Conservation (phyloP, 2,888 invertebrate genomes). For the Oxycera nigricornis region DNA sequence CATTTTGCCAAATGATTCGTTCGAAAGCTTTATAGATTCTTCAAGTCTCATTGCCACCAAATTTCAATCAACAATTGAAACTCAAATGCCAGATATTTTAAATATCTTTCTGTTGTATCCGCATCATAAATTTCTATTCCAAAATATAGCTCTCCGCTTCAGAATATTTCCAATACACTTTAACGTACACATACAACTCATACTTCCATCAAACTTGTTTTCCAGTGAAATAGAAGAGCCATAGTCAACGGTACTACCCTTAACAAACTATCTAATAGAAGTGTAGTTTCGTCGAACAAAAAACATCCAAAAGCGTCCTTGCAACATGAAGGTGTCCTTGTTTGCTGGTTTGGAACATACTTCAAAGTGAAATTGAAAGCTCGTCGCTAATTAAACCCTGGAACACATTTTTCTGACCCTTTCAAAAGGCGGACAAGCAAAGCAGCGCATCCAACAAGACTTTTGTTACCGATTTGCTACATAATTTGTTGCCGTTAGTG, state of each 20-base stretch:
- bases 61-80: too few species aligned
- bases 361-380: slow-evolving; percentile 41
- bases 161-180: too few species aligned
- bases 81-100: too few species aligned
- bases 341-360: not conserved
- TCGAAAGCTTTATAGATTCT: too few species aligned
- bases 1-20: too few species aligned
- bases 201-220: too few species aligned
- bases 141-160: too few species aligned
- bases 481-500: slow-evolving; percentile 25
- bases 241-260: not conserved
- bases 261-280: not conserved
- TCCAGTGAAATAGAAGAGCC: too few species aligned
- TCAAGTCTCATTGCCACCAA: too few species aligned
- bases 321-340: not conserved
- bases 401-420: slow-evolving; percentile 33
- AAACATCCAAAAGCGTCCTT: not conserved
- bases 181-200: too few species aligned
- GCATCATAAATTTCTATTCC: too few species aligned
- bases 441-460: not conserved
- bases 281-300: not conserved
- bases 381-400: slow-evolving; percentile 38
- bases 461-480: slow-evolving; percentile 27
- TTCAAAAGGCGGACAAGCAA: not conserved
- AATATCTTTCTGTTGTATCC: too few species aligned